Percentiles rank a stretch among this genome's conserved stretches.
Conservation (phyloP, 2,888 invertebrate genomes). For the Epinotia brunnichana region DNA sequence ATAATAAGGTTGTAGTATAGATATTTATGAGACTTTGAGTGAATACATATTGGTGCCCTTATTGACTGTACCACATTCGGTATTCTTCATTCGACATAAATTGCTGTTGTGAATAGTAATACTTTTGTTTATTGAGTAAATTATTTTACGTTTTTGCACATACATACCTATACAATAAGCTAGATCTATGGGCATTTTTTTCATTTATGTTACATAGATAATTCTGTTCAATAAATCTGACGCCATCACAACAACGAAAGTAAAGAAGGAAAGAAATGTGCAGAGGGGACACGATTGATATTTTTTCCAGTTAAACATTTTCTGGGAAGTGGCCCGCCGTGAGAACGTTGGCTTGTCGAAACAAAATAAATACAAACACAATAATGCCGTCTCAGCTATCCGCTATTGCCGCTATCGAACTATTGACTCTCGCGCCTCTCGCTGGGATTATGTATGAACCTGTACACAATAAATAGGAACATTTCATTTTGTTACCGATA, state of each 20-base stretch:
- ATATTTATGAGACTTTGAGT: no score
- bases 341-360: slow-evolving; percentile 60
- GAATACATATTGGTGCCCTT: no score
- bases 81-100: no score
- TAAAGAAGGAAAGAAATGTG: slow-evolving; percentile 42
- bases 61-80: no score
- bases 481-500: neutral
- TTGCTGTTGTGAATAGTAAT: no score
- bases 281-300: slow-evolving; percentile 48
- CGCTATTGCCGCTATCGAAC: slow-evolving; percentile 64
- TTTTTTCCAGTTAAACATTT: slow-evolving; percentile 59
- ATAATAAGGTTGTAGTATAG: no score
- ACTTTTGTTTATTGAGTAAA: no score
- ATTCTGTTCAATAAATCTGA: no score
- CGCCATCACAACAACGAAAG: slow-evolving; percentile 25
- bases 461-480: slow-evolving; percentile 8
- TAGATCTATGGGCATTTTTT: no score
- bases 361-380: slow-evolving; percentile 71
- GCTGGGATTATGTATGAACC: slow-evolving; percentile 6
- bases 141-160: no score
- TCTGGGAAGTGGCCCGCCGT: slow-evolving; percentile 62
- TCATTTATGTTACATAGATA: no score
- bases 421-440: slow-evolving; percentile 64
- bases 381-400: slow-evolving; percentile 56
- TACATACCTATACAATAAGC: no score